phyloP scores from a whole-genome alignment of 2,113 vertebrate species.

The Blennius ocellaris region DNA sequence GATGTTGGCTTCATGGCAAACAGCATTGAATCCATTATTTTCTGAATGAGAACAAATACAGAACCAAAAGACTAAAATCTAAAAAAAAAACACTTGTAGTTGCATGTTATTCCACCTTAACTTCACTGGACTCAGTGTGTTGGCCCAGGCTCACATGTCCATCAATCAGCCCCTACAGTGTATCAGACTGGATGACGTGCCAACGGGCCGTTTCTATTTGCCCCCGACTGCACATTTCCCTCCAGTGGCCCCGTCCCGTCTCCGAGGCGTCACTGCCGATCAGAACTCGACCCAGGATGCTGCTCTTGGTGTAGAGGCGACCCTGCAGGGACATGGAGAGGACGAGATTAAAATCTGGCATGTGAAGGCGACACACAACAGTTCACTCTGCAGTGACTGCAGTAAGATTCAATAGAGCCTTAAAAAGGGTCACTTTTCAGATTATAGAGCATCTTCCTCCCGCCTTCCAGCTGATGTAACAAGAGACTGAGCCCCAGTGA shows the following conservation, averaged over 20 bases:
- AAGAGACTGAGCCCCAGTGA: no score
- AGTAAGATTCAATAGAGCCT: no score
- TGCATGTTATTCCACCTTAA: no score
- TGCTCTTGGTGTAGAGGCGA: constrained; percentile 81
- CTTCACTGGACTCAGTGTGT: no score
- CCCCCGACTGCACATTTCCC: constrained; percentile 81
- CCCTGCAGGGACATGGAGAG: constrained; percentile 67
- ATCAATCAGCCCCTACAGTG: background rate
- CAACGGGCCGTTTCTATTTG: constrained; percentile 83
- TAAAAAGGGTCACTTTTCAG: no score
- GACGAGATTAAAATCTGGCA: background rate
- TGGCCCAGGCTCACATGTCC: background rate
- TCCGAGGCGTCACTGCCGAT: constrained; percentile 74
- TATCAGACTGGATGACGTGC: constrained; percentile 80
- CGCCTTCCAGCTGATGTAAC: no score
- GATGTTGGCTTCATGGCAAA: no score
- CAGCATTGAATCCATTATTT: no score
- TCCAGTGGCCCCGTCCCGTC: constrained; percentile 83
- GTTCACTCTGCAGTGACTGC: no score
- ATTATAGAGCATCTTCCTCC: no score
- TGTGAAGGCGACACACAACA: background rate
- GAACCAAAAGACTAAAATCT: no score
- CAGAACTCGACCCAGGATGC: constrained; percentile 77
- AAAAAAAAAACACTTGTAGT: background rate
- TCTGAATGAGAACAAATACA: no score